A percentile compares a stretch with the other conserved stretches of the same genome.
Evolutionary conservation across 2,113 vertebrate genomes (phyloP).

Genomic region (Kryptolebias marmoratus): DNA sequence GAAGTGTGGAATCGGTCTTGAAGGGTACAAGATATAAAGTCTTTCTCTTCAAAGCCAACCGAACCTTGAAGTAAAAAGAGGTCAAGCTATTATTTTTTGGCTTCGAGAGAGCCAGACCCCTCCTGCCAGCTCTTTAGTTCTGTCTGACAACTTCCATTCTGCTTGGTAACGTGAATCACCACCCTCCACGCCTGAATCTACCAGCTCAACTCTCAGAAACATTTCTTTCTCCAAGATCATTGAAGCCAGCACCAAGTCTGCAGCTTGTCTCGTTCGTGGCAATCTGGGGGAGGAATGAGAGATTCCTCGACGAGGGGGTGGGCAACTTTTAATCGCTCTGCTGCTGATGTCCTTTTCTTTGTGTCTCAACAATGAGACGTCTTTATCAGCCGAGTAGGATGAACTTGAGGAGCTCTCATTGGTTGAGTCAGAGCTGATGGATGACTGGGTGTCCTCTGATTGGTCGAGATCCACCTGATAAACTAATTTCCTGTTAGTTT

Average conservation of each 20-base stretch:
- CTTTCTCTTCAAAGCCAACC: conserved; percentile 19
- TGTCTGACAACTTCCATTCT: conserved; percentile 75
- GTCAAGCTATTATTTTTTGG: conserved; percentile 44
- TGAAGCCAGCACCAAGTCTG: conserved; percentile 48
- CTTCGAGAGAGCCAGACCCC: conserved; percentile 70
- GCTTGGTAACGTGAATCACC: conserved; percentile 67
- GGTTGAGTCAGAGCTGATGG: conserved; percentile 45
- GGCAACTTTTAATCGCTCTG: conserved; percentile 38
- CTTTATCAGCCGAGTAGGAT: conserved; percentile 25
- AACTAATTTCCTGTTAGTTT: conserved; percentile 43
- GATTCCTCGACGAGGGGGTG: conserved; percentile 19
- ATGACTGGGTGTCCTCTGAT: conserved; percentile 26
- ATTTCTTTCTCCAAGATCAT: conserved; percentile 67
- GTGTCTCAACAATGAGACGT: conserved; percentile 17
- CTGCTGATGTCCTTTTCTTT: conserved; percentile 36
- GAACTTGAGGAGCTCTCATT: conserved; percentile 55
- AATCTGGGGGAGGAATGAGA: conserved; percentile 57
- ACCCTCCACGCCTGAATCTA: conserved; percentile 51
- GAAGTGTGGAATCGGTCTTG: conserved; percentile 10
- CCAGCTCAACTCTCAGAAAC: conserved; percentile 71
- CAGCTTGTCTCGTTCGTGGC: conserved; percentile 39
- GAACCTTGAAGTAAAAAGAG: conserved; percentile 20
- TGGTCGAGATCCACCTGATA: conserved; percentile 50
- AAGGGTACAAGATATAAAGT: conserved; percentile 20
- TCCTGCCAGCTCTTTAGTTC: conserved; percentile 64